Percentiles rank a stretch among this genome's conserved stretches.
phyloP scores from a whole-genome alignment of 2,113 vertebrate species.

The Scopus umbretta region DNA sequence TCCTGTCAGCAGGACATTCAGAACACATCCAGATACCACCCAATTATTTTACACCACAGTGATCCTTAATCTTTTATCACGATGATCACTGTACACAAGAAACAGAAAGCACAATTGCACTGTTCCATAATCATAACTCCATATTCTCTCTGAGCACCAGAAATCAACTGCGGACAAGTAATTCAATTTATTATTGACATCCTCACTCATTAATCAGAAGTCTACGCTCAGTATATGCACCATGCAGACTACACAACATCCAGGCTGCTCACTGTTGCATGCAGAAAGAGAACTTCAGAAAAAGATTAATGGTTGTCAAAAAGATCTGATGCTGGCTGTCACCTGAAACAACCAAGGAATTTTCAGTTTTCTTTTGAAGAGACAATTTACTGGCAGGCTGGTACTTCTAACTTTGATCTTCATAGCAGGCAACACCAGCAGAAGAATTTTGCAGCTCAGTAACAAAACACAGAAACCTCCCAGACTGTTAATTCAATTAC shows the following conservation, averaged over 20 bases:
- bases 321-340: neutral
- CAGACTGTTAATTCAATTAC: conserved; percentile 33
- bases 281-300: neutral
- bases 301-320: neutral
- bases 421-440: neutral
- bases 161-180: neutral
- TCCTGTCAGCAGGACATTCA: neutral
- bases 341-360: neutral
- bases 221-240: neutral
- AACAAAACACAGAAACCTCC: conserved; percentile 45
- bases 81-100: neutral
- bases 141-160: neutral
- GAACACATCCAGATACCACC: neutral
- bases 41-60: neutral
- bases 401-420: conserved; percentile 32
- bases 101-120: neutral
- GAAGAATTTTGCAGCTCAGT: conserved; percentile 5
- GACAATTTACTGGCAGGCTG: neutral
- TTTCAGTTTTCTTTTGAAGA: conserved; percentile 17
- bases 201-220: neutral
- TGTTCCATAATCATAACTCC: neutral
- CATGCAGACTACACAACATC: neutral
- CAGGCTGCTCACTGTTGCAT: neutral
- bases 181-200: neutral
- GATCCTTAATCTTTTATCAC: neutral